These are phyloP conservation scores for Xiphophorus birchmanni DNA, from an alignment of 2,797 vertebrate species.

Conservation along the genomic window DNA sequence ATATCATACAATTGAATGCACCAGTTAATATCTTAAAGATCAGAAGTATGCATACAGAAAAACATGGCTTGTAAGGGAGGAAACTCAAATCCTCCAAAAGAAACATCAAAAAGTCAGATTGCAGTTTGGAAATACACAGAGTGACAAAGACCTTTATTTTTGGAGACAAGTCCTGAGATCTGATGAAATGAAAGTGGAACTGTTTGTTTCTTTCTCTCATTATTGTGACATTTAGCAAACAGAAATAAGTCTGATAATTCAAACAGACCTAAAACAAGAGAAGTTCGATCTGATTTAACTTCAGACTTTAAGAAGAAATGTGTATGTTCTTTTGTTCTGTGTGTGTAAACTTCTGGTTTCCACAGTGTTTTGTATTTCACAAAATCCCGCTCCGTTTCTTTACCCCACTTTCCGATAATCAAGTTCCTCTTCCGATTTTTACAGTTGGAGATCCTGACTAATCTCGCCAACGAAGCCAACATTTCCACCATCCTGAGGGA, in stretches of 20 bases:
- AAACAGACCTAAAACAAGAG: background rate
- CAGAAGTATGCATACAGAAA: background rate
- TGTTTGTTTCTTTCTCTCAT: background rate
- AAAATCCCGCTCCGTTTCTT: background rate
- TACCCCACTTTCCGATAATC: background rate
- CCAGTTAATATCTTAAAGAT: background rate
- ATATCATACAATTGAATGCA: background rate
- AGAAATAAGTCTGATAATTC: background rate
- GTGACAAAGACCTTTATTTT: background rate
- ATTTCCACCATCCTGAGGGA: slow-evolving; percentile 96
- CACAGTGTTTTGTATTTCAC: background rate
- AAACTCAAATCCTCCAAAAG: background rate
- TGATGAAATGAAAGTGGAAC: too few relatives aligned
- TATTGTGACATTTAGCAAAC: background rate
- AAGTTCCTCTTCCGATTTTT: background rate
- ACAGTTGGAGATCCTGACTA: slow-evolving; percentile 97
- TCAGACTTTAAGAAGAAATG: background rate
- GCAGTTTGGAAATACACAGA: background rate
- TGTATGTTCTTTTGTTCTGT: background rate
- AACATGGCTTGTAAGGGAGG: background rate
- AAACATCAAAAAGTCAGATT: background rate
- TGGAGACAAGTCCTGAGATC: background rate
- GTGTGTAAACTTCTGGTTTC: background rate
- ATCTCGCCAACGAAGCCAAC: slow-evolving; percentile 94
- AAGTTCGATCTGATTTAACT: background rate